Percentiles rank a stretch among this genome's conserved stretches.
Evolutionary conservation across 2,797 vertebrate species (phyloP).

Genomic region (Platalea minor): DNA sequence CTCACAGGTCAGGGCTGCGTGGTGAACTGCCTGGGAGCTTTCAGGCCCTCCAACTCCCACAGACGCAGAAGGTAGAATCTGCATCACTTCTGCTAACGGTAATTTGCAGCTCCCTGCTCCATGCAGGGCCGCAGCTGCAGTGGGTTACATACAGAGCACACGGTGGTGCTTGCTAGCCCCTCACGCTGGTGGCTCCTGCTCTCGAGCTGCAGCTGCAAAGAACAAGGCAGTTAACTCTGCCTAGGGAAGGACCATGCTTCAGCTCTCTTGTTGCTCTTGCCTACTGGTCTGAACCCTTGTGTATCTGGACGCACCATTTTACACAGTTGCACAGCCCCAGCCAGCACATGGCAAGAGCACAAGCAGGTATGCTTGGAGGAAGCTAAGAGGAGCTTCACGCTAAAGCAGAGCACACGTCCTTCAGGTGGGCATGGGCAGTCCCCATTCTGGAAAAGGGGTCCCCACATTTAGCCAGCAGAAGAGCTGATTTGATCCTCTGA

Average conservation of each 20-base stretch:
- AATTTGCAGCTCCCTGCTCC: neutral
- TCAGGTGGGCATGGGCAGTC: neutral
- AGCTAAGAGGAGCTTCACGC: neutral
- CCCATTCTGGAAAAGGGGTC: neutral
- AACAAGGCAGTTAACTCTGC: neutral
- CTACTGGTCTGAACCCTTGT: neutral
- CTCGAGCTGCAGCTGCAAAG: neutral
- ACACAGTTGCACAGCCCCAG: neutral
- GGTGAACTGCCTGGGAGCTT: neutral
- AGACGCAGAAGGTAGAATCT: neutral
- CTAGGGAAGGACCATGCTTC: neutral
- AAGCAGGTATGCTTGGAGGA: neutral
- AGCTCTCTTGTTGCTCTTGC: neutral
- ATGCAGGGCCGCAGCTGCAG: neutral
- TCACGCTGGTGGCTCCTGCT: neutral
- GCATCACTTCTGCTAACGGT: neutral
- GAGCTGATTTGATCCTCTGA: neutral
- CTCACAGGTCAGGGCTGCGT: neutral
- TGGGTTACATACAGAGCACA: fast-evolving
- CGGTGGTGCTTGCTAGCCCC: neutral
- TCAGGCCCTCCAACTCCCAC: neutral
- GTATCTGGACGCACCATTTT: neutral
- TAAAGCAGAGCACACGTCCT: neutral
- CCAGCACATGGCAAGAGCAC: neutral
- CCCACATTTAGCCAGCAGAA: neutral